Evolutionary conservation across 2,113 vertebrate genomes (phyloP).

Genomic region (Myodes glareolus): DNA sequence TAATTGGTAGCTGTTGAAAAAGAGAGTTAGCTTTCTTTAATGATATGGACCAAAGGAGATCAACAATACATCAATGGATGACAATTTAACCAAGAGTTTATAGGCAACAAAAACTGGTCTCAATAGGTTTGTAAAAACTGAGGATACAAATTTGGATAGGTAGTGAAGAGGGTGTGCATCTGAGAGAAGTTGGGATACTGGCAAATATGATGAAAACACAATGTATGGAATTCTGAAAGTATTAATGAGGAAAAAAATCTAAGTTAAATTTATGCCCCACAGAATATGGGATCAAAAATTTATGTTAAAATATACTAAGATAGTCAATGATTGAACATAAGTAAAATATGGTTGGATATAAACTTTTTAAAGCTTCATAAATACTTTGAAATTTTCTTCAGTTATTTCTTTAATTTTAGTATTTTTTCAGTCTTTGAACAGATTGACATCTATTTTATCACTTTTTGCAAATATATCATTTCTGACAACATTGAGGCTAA

Average conservation of each 20-base stretch:
- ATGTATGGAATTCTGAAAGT: not conserved
- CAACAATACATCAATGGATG: not conserved
- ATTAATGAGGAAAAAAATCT: not conserved
- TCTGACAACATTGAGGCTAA: not conserved
- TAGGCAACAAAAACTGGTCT: not conserved
- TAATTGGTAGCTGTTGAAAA: not conserved
- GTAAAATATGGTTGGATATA: not conserved
- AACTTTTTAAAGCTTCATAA: not conserved
- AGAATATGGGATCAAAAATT: not conserved
- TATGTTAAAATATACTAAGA: not conserved
- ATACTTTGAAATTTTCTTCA: not conserved
- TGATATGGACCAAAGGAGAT: not conserved
- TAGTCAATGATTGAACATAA: not conserved
- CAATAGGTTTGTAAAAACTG: not conserved
- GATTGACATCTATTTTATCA: not conserved
- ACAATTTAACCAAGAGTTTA: not conserved
- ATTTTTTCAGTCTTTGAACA: not conserved
- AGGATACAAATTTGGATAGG: not conserved
- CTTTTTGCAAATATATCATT: not conserved
- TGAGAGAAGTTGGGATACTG: not conserved
- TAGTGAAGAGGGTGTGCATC: not conserved
- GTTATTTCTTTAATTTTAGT: not conserved
- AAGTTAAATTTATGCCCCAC: not conserved
- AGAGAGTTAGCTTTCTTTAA: not conserved
- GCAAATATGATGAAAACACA: not conserved